phyloP scores from a whole-genome alignment of 2,797 vertebrate species.

The Crocodylus rhombifer region DNA sequence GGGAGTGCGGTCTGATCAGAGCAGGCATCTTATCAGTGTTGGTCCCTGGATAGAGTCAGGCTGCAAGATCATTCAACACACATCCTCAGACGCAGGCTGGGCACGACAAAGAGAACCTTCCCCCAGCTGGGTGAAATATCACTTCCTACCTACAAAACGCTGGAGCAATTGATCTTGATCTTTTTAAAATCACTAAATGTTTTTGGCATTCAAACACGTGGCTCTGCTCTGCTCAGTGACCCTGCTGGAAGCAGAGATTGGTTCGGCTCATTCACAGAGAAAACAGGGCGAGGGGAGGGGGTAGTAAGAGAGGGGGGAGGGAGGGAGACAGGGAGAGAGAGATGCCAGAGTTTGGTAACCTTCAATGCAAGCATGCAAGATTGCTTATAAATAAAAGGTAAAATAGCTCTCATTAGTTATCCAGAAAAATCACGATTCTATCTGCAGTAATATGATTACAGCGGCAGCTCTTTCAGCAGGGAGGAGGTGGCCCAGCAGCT shows the following conservation, averaged over 20 bases:
- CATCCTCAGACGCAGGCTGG: conserved; percentile 63
- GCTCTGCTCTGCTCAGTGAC: conserved; percentile 17
- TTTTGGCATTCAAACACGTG: conserved; percentile 35
- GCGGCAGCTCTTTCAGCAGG: conserved; percentile 53
- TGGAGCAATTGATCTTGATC: conserved; percentile 62
- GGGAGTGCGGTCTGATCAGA: conserved; percentile 39
- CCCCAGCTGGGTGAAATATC: conserved; percentile 42
- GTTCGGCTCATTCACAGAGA: neutral
- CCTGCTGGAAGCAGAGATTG: conserved; percentile 14
- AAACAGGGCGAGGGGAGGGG: neutral
- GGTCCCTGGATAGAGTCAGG: conserved; percentile 65
- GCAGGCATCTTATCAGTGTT: conserved; percentile 49
- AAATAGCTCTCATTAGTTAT: conserved; percentile 49
- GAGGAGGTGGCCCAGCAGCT: conserved; percentile 44
- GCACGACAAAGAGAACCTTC: conserved; percentile 22
- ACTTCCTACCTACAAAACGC: conserved; percentile 53
- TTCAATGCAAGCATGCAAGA: conserved; percentile 46
- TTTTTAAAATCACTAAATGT: conserved; percentile 65
- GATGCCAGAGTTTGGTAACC: conserved; percentile 23
- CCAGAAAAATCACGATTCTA: conserved; percentile 42
- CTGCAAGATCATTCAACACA: conserved; percentile 72
- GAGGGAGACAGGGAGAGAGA: neutral
- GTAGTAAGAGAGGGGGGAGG: fast-evolving
- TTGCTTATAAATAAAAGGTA: conserved; percentile 69
- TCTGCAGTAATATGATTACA: conserved; percentile 45